A percentile compares a stretch with the other conserved stretches of the same genome.
Conservation (phyloP, 2,113 vertebrate genomes). For the Anguilla rostrata region DNA sequence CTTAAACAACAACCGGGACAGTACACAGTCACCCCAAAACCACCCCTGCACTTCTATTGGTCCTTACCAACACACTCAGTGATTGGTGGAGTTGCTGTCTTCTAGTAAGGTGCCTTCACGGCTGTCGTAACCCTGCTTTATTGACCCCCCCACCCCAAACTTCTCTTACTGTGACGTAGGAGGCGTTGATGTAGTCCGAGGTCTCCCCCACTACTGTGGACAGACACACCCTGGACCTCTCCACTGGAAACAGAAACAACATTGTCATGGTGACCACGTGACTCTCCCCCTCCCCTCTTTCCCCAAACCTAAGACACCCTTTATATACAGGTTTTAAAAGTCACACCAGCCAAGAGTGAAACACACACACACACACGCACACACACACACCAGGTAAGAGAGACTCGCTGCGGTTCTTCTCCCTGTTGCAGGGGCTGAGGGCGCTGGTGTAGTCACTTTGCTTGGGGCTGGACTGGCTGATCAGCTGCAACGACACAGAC, state of each 20-base stretch:
- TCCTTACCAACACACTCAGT: no score
- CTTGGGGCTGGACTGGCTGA: constrained; percentile 85
- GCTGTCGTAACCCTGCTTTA: not conserved
- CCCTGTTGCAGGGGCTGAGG: constrained; percentile 84
- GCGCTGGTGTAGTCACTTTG: constrained; percentile 90
- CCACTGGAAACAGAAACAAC: constrained; percentile 68
- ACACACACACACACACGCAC: not conserved
- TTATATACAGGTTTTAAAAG: not conserved
- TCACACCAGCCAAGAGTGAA: no score
- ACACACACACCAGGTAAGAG: constrained; percentile 86
- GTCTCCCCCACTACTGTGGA: constrained; percentile 74
- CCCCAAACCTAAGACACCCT: not conserved
- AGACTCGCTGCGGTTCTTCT: constrained; percentile 86
- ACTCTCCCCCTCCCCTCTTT: not conserved
- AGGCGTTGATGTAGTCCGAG: constrained; percentile 86
- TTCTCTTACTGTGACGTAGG: constrained; percentile 79
- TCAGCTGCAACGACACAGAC: constrained; percentile 70
- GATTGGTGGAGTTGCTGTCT: no score
- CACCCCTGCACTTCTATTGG: no score
- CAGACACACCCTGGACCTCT: constrained; percentile 81
- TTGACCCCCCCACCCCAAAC: no score
- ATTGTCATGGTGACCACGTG: not conserved
- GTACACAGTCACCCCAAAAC: no score
- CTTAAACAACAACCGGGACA: constrained; percentile 57
- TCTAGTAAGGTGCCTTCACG: no score